A percentile compares a stretch with the other conserved stretches of the same genome.
phyloP scores from a whole-genome alignment of 2,888 invertebrate species.

The Lissonota sp. region DNA sequence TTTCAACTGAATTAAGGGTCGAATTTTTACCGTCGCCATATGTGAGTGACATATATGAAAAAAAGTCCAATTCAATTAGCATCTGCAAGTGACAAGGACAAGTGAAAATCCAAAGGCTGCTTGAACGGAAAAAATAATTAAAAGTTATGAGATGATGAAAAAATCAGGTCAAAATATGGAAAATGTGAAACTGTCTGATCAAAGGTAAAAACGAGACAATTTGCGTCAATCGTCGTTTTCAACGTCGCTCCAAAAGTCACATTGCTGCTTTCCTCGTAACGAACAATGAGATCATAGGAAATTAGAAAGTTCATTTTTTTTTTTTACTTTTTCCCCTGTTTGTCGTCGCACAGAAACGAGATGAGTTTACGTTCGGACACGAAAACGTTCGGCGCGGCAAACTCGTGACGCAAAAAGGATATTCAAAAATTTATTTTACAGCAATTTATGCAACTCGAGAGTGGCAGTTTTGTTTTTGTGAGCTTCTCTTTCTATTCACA shows the following conservation, averaged over 20 bases:
- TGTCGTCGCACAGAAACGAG: slow-evolving; percentile 43
- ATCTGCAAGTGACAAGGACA: too few species aligned
- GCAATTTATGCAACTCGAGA: slow-evolving; percentile 41
- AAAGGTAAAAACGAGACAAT: slow-evolving; percentile 27
- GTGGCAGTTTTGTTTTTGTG: slow-evolving; percentile 59
- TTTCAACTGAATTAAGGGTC: not conserved
- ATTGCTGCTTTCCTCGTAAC: slow-evolving; percentile 23
- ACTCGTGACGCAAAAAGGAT: not conserved
- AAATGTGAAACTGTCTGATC: not conserved
- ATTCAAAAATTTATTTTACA: slow-evolving; percentile 14
- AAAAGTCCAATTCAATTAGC: not conserved
- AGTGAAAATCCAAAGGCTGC: too few species aligned
- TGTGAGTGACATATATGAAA: not conserved
- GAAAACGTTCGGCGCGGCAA: slow-evolving; percentile 31
- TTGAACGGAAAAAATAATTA: too few species aligned
- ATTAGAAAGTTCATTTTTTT: slow-evolving; percentile 44
- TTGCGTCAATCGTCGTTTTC: not conserved
- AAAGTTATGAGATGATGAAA: too few species aligned
- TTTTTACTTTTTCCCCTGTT: slow-evolving; percentile 5
- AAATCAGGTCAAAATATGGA: too few species aligned
- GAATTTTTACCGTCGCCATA: not conserved
- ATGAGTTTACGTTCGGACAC: slow-evolving; percentile 49
- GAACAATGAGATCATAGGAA: slow-evolving; percentile 46
- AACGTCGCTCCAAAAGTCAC: slow-evolving; percentile 54
- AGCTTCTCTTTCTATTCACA: slow-evolving; percentile 32